Evolutionary conservation across 2,888 invertebrate species (phyloP), one percentile per base, ranked within the genome.

Genomic region (Lepeophtheirus nordmannii): DNA sequence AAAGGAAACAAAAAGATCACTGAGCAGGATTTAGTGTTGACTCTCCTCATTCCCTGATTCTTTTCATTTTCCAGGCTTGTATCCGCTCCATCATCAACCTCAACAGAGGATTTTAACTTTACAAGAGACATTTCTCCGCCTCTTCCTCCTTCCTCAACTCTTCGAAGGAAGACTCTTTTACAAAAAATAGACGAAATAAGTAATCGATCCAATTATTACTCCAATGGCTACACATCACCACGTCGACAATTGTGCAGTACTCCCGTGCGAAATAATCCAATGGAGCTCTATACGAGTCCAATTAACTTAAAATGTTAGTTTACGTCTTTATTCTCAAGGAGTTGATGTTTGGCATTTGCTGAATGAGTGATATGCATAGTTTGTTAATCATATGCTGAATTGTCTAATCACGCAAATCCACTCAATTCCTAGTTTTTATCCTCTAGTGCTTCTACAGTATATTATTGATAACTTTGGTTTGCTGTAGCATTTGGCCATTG

Each of bases 141-240:
- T 46, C 53, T 8, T 46, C 5, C 17, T 46, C 53, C 53, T 8
- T 17, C 53, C n/a, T 17, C 53, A 1, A 46, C n/a, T n/a, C 53
- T 46, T n/a, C 53, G 53, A 17, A 46, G 8, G 17, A 46, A 46
- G 8, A 17, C 53, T 46, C 17, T 14, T 5, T 46, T 46, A 17
- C 30, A 46, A 17, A 46, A 17, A 17, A 46, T 46, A 5, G 53
- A 46, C 17, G 53, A 46, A 17, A 46, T 46, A 5, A 17, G 5
- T 14, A 46, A 17, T 46, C 53, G 53, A 46, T 46, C 53, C 53
- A 46, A 46, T 46, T 46, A 46, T 46, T 46, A 46, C 53, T 46
- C 53, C 53, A 17, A 17, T 46, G 53, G 53, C 53, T 17, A 46
- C 53, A 17, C 14, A 46, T 46, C 53, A 46, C 53, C 53, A 46